Percentiles rank a stretch among this genome's conserved stretches.
Evolutionary conservation across 2,888 invertebrate genomes (phyloP).

Genomic region (Endotricha flammealis): DNA sequence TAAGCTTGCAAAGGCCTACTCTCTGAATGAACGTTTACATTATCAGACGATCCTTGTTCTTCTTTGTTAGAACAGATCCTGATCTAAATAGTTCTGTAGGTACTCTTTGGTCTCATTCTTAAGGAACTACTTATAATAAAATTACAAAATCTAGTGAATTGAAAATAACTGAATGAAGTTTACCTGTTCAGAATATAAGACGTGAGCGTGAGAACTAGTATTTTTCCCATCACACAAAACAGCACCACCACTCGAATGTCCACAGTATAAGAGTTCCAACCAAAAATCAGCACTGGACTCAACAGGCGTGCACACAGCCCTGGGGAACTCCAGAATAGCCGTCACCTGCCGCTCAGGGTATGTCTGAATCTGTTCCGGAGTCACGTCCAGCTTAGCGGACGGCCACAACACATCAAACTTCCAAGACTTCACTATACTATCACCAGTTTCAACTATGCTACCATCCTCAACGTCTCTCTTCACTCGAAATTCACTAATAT

Average conservation of each 20-base stretch:
- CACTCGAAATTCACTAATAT: conserved; percentile 23
- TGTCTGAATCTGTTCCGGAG: conserved; percentile 87
- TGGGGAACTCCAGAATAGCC: conserved; percentile 86
- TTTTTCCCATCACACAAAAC: conserved; percentile 83
- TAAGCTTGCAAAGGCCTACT: too few species aligned
- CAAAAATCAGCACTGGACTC: conserved; percentile 83
- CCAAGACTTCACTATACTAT: conserved; percentile 67
- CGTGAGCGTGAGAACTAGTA: conserved; percentile 74
- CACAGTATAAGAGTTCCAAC: conserved; percentile 89
- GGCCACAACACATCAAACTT: conserved; percentile 91
- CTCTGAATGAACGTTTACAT: too few species aligned
- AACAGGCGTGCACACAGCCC: conserved; percentile 82
- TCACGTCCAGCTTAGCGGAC: conserved; percentile 82
- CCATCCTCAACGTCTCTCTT: conserved; percentile 53
- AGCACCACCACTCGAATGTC: conserved; percentile 81
- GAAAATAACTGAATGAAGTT: not conserved
- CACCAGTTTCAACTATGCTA: conserved; percentile 57
- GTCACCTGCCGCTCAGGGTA: conserved; percentile 87
- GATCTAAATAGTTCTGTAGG: too few species aligned
- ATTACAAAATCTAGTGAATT: too few species aligned
- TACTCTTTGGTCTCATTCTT: too few species aligned
- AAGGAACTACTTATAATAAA: too few species aligned
- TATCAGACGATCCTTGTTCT: too few species aligned
- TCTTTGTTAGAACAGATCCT: too few species aligned
- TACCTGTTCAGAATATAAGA: conserved; percentile 88